These are phyloP conservation scores for Saccopteryx bilineata DNA, from an alignment of 2,113 vertebrate genomes.

Conservation along the genomic window DNA sequence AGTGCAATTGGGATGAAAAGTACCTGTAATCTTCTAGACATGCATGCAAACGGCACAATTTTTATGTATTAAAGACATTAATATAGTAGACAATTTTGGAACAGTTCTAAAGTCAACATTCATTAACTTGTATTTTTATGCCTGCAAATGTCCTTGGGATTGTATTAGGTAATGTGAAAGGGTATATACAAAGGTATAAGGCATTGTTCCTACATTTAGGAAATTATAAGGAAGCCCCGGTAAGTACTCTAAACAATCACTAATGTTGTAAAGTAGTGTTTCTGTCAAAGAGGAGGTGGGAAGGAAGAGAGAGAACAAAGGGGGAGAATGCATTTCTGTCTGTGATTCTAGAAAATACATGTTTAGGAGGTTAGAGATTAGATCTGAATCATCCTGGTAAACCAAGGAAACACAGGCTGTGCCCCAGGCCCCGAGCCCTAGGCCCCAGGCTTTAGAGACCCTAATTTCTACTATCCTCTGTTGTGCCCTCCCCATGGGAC, in stretches of 20 bases:
- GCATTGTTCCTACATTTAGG: neutral
- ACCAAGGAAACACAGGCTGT: neutral
- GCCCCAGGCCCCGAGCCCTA: too few relatives aligned
- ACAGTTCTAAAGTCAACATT: neutral
- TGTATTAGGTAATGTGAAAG: neutral
- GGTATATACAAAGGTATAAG: neutral
- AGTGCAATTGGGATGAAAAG: neutral
- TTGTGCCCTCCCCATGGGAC: too few relatives aligned
- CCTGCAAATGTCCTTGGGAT: neutral
- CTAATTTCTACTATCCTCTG: neutral
- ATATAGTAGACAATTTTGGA: neutral
- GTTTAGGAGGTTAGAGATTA: neutral
- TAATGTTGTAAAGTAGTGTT: neutral
- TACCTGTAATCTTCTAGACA: neutral
- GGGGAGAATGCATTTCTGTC: neutral
- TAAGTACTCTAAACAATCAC: neutral
- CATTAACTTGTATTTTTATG: neutral
- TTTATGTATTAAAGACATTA: slow-evolving; percentile 15
- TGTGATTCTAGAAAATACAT: neutral
- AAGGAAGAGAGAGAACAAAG: neutral
- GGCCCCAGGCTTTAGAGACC: neutral
- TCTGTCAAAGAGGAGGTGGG: neutral
- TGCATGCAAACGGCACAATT: neutral
- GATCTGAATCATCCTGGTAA: neutral
- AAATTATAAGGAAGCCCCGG: neutral